These are phyloP conservation scores for Hydractinia echinata DNA, from an alignment of 30 jellyfish, hydroid and myxozoan genomes.

Conservation along the genomic window DNA sequence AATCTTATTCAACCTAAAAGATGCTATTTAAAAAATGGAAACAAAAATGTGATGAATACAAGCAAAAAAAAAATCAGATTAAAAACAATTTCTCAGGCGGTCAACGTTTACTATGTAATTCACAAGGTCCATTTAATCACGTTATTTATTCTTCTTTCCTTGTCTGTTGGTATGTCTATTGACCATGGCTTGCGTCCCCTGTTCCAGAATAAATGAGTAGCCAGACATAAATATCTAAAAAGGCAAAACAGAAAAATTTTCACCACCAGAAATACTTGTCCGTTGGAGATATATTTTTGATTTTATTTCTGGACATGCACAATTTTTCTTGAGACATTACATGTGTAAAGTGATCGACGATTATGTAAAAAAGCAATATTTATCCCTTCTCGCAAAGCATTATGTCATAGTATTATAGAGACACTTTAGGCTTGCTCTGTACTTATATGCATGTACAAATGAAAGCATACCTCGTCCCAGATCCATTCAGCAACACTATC, in stretches of 20 bases:
- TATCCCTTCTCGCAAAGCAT: neutral
- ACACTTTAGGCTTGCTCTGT: neutral
- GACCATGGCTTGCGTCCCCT: constrained; percentile 89
- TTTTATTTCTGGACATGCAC: no score
- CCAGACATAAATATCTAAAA: constrained; percentile 59
- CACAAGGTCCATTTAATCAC: no score
- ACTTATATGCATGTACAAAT: neutral
- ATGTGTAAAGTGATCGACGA: no score
- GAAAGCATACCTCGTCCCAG: constrained; percentile 89
- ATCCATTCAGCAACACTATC: constrained; percentile 95
- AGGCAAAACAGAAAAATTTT: neutral
- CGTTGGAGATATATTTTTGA: neutral
- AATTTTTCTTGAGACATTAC: no score
- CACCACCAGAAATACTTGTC: neutral
- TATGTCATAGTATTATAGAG: neutral
- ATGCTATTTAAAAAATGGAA: no score
- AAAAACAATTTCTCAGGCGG: no score
- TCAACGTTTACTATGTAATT: no score
- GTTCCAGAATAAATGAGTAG: constrained; percentile 54
- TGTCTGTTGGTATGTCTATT: constrained; percentile 49
- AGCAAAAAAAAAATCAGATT: no score
- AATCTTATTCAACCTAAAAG: no score
- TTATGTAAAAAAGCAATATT: no score
- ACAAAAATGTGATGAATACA: no score
- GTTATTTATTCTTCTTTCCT: constrained; percentile 19